Base-by-base conservation (phyloP, 2,797 vertebrate genomes). In the Ctenopoma kingsleyae region DNA sequence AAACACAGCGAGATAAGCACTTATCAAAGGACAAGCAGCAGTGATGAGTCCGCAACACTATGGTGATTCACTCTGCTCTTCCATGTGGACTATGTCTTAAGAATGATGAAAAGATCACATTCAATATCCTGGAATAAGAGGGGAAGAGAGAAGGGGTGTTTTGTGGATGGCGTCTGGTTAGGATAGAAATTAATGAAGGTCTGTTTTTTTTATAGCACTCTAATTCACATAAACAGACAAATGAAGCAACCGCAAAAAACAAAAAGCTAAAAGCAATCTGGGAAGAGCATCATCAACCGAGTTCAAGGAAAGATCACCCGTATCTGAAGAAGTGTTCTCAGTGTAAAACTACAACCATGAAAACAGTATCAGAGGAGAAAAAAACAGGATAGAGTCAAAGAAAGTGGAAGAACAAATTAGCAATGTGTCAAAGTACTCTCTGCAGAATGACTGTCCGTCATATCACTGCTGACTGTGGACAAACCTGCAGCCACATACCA, bases 381-480 rank as follows among this genome's bases (percentile, higher is more conserved):
- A 25, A 35, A 36, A 38, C 1, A 22, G 30, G 4, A 51, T 19
- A 17, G 15, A 16, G 19, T 1, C 12, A 30, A 17, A 38, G 5
- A n/a, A 23, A 5, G 6, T 5, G 8, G 16, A 9, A 17, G 13
- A 6, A 19, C 8, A 5, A 40, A 20, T 9, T 6, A 44, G 60
- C 17, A 7, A 43, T 20, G 54, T 43, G 19, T 22, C 2, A 68
- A 43, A 52, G 20, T 5, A 15, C 27, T 63, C 5, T 15, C 16
- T 87, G 87, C 53, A 76, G 80, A 50, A 78, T 76, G 74, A 78
- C 60, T 82, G 83, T 71, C 89, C 69, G 85, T 93, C 90, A 71
- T 36, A 84, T 81, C 69, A 88, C 79, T 92, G 94, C 94, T 93
- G 92, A 94, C 93, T 86, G 89, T 89, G 85, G 86, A 65, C 72